These are phyloP conservation scores for Zonitis immaculata DNA, from an alignment of 2,888 invertebrate genomes.

Conservation along the genomic window DNA sequence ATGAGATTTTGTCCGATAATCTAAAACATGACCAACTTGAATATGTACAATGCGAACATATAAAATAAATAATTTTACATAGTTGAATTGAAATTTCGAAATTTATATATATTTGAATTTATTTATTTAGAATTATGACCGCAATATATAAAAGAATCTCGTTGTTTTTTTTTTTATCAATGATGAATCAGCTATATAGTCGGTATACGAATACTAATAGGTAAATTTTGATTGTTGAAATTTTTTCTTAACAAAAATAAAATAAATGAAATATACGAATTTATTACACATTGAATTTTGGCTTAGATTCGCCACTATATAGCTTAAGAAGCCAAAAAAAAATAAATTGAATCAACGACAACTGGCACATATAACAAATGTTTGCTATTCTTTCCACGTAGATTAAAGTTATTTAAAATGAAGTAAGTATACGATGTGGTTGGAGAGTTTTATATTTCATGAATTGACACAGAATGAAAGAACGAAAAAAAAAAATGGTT, in stretches of 20 bases:
- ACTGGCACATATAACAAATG: slow-evolving; percentile 24
- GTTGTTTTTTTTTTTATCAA: too few relatives aligned
- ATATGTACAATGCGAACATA: too few relatives aligned
- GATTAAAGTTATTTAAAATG: slow-evolving; percentile 30
- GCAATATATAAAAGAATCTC: too few relatives aligned
- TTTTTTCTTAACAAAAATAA: background rate
- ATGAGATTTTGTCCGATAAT: too few relatives aligned
- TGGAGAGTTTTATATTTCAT: slow-evolving; percentile 27
- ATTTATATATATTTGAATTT: slow-evolving; percentile 11
- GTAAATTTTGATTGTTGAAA: slow-evolving; percentile 7
- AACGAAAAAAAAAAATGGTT: slow-evolving; percentile 29
- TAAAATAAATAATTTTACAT: too few relatives aligned
- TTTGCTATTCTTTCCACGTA: slow-evolving; percentile 27
- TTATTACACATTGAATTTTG: slow-evolving; percentile 15
- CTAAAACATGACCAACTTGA: too few relatives aligned
- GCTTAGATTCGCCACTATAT: slow-evolving; percentile 13
- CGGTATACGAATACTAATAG: background rate
- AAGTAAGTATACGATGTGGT: slow-evolving; percentile 29
- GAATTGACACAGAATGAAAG: slow-evolving; percentile 20
- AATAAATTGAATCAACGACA: slow-evolving; percentile 24
- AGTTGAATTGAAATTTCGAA: too few relatives aligned
- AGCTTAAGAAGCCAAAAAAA: too few relatives aligned
- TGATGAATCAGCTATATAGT: too few relatives aligned
- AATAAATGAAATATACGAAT: slow-evolving; percentile 18
- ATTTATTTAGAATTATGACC: background rate